Percentiles rank a stretch among this genome's conserved stretches.
Evolutionary conservation across 1,140 invertebrate species (phyloP).

Genomic region (Drosophila nikananu): DNA sequence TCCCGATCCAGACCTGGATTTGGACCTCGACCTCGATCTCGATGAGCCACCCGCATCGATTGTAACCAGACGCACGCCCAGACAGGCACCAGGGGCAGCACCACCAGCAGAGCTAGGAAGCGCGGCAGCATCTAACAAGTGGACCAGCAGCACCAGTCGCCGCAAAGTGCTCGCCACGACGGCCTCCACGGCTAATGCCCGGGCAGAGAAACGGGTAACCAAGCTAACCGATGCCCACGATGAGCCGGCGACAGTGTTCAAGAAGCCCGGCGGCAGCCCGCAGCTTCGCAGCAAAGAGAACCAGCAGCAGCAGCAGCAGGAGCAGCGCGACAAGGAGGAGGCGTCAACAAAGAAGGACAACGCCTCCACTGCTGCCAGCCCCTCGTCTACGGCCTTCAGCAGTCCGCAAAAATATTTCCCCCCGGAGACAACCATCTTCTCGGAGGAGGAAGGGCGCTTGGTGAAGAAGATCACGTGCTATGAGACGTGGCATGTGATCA

Average conservation of each 20-base stretch:
- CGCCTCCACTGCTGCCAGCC: background rate
- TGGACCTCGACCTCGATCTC: constrained; percentile 40
- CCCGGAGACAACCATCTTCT: constrained; percentile 75
- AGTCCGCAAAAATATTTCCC: constrained; percentile 58
- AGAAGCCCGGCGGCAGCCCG: constrained; percentile 57
- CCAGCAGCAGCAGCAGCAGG: constrained; percentile 33
- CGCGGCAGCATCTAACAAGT: background rate
- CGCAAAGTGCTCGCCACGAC: constrained; percentile 49
- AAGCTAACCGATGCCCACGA: constrained; percentile 55
- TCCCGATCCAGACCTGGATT: constrained; percentile 51
- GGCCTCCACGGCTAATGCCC: constrained; percentile 40
- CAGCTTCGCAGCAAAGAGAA: constrained; percentile 29
- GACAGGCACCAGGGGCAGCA: constrained; percentile 13
- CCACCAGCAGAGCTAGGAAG: background rate
- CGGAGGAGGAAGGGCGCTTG: constrained; percentile 79
- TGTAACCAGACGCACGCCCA: constrained; percentile 9
- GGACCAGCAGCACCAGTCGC: constrained; percentile 1
- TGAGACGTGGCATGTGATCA: constrained; percentile 85
- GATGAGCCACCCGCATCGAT: constrained; percentile 41
- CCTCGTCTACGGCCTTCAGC: constrained; percentile 13
- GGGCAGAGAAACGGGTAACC: constrained; percentile 48
- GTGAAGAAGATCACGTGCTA: constrained; percentile 85
- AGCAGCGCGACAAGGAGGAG: constrained; percentile 21
- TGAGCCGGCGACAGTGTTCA: constrained; percentile 45
- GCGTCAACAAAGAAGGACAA: background rate